Evolutionary conservation across 2,113 vertebrate genomes (phyloP), one percentile per base, ranked within the genome.

Genomic region (Seriola aureovittata): DNA sequence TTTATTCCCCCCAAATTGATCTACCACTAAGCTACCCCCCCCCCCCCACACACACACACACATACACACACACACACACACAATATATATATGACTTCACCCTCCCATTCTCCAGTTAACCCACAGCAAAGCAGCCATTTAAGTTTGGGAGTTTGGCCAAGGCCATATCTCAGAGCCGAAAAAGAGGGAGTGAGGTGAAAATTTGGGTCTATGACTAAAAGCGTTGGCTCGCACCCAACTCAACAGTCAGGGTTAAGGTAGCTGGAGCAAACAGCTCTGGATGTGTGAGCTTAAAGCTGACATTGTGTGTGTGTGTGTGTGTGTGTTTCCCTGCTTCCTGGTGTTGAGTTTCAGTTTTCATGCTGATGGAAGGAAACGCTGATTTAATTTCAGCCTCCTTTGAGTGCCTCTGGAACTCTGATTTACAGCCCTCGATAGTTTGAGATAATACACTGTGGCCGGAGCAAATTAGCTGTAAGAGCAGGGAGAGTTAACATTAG

Each of bases 111-210:
- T 87, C 50, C 87, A 84, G 91, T 88, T 90, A 89, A 89, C 89
- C 88, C 82, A 77, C 92, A 81, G 86, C 85, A 91, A 90, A 83
- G 87, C 88, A 91, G 85, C 87, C 88, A 91, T 92, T 93, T 92
- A 88, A 13, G 76, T 88, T 86, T 67, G 88, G 90, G 90, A 90
- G 75, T 54, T 1, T 0, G n/a, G 92, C 92, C 92, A 92, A 91
- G 65, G 88, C 78, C 76, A 86, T 88, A 87, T 87, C 87, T 91
- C 84, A 87, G 68, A 42, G 76, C 55, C 78, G 64, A 76, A 71
- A 63, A 72, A 58, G 75, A 80, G 54, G 72, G 82, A 89, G 88
- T 8, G 73, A 89, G 89, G 91, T 91, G 90, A 88, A 88, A 85
- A 92, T 93, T 73, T 89, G 80, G 72, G 81, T 76, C 84, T 82